phyloP scores from a whole-genome alignment of 2,797 vertebrate genomes.

The Ciconia nigra region DNA sequence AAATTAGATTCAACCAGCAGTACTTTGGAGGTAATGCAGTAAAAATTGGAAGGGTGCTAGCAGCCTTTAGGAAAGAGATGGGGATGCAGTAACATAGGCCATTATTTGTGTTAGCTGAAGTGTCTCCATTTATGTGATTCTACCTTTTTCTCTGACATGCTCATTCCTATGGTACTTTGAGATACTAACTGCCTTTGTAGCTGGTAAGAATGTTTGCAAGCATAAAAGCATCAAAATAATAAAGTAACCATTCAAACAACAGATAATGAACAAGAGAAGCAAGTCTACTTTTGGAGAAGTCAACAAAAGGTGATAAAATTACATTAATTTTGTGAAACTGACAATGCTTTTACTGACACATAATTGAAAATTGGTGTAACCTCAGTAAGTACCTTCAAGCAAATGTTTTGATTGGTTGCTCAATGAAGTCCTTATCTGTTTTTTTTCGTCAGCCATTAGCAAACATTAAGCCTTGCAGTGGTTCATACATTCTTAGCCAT shows the following conservation, averaged over 20 bases:
- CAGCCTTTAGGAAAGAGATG: not conserved
- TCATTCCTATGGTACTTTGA: not conserved
- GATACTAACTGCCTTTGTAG: not conserved
- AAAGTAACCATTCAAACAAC: not conserved
- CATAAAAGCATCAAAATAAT: not conserved
- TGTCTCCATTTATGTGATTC: not conserved
- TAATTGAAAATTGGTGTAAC: not conserved
- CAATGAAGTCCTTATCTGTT: not conserved
- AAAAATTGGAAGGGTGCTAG: not conserved
- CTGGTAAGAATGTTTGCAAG: not conserved
- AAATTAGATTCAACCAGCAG: not conserved
- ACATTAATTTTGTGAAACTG: not conserved
- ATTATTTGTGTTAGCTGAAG: not conserved
- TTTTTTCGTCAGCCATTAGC: not conserved
- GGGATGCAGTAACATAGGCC: not conserved
- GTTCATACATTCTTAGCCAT: not conserved
- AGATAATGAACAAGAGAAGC: not conserved
- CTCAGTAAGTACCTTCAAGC: not conserved
- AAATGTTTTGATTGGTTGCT: not conserved
- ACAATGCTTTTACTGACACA: not conserved
- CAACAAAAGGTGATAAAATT: not conserved
- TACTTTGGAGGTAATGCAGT: not conserved
- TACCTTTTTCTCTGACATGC: not conserved
- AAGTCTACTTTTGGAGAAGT: not conserved
- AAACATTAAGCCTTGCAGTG: not conserved